Base-by-base conservation (phyloP, 92 coral and sea anemone species). In the Parazoanthus atlanticus region DNA sequence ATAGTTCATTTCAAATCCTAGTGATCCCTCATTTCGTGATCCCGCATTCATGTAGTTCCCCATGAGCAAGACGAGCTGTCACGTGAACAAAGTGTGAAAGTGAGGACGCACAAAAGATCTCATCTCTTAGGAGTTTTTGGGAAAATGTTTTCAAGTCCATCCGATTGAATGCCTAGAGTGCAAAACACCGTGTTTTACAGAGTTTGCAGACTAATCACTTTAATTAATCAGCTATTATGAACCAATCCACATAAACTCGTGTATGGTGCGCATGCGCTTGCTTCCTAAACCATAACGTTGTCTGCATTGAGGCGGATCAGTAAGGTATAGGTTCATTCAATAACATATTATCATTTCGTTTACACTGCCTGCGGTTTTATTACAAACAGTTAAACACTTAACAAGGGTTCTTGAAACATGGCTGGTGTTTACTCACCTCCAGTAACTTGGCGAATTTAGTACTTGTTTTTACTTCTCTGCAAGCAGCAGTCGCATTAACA, bases 31-130 rank as follows among this genome's bases (percentile, higher is more conserved):
- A 89, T 97, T 97, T 69, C 96, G 88, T 61, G 99, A 97, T 46
- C 99, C 99, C 88, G 99, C 87, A 81, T 97, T 97, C 99, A 97
- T 97, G 91, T 95, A 97, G 91, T 97, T 97, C 32, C 99, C 99
- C 93, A 94, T 92, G 88, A 97, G 89, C 17, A 97, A 92, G 61
- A 97, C 94, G 65, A 97, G 94, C 97, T 94, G 87, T 76, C 10
- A 41, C 38, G 61, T 0, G 85, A 84, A 36, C 8, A 70, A 84
- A 4, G 81, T 3, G 28, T 33, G 28, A 31, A 3, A 84, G 77
- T 23, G 11, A 28, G 6, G 15, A 40, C 34, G 78, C 78, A 12
- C 28, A 74, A 74, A 25, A 19, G 36, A 38, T 38, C 33, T 23
- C 30, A 13, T 23, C 17, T 13, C 19, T 74, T 74, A 74, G 5